Evolutionary conservation across 2,888 invertebrate genomes (phyloP).

Genomic region (Reticulitermes lucifugus): DNA sequence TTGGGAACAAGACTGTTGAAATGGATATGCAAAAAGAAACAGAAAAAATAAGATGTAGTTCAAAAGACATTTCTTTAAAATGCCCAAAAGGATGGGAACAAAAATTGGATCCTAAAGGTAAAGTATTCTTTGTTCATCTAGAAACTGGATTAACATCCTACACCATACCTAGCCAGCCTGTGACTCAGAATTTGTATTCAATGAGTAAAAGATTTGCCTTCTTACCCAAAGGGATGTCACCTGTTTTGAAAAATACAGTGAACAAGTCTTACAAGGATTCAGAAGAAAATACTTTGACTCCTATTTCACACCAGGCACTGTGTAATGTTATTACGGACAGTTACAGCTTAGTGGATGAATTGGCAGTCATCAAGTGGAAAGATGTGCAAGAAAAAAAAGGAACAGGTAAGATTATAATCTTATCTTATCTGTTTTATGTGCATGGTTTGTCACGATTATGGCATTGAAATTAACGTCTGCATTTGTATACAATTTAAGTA

Average conservation of each 20-base stretch:
- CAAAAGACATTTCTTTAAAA: background rate
- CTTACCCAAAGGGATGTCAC: conserved; percentile 73
- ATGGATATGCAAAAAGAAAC: background rate
- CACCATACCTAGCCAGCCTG: conserved; percentile 51
- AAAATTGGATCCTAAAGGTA: conserved; percentile 57
- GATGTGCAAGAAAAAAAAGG: conserved; percentile 55
- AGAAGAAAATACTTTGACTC: conserved; percentile 34
- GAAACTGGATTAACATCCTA: conserved; percentile 59
- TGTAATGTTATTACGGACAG: conserved; percentile 18
- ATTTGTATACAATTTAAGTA: no score
- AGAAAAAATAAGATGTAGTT: background rate
- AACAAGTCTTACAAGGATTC: conserved; percentile 43
- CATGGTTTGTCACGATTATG: no score
- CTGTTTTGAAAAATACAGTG: conserved; percentile 63
- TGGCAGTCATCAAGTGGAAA: conserved; percentile 61
- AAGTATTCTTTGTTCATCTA: conserved; percentile 58
- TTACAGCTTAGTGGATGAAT: conserved; percentile 54
- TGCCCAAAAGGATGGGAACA: conserved; percentile 51
- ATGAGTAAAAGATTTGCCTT: conserved; percentile 66
- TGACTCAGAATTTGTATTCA: conserved; percentile 57
- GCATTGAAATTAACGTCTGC: no score
- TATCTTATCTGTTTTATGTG: no score
- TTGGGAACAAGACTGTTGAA: background rate
- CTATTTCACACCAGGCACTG: conserved; percentile 11
- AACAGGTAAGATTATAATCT: background rate